These are phyloP conservation scores for Mionectes olivaceus DNA, from an alignment of 2,797 vertebrate species.

Conservation along the genomic window DNA sequence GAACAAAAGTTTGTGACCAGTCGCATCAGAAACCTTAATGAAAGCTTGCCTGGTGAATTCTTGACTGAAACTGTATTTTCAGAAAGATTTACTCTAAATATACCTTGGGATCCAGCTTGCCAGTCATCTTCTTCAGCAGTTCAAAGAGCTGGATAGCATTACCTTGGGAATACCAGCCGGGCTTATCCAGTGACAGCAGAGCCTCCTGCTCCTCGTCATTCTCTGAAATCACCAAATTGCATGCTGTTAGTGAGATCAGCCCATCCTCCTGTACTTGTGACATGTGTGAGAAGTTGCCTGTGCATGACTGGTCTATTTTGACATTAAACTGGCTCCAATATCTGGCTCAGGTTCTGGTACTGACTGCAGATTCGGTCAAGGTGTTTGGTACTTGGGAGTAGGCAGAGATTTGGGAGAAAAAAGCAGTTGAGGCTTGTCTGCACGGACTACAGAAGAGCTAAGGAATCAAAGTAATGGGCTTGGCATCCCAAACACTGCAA, in stretches of 20 bases:
- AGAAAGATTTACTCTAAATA: background rate
- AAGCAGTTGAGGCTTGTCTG: background rate
- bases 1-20: background rate
- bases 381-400: background rate
- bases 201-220: slow-evolving; percentile 89
- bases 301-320: background rate
- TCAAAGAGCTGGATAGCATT: slow-evolving; percentile 91
- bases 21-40: background rate
- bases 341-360: background rate
- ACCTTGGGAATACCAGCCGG: slow-evolving; percentile 97
- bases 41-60: background rate
- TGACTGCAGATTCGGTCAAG: background rate
- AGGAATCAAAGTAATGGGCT: background rate
- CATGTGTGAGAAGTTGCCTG: background rate
- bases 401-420: background rate
- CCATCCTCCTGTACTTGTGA: background rate
- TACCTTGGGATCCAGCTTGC: slow-evolving; percentile 93
- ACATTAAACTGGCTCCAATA: background rate
- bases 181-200: slow-evolving; percentile 87
- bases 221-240: slow-evolving; percentile 78
- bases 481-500: background rate
- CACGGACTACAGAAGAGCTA: background rate
- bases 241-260: background rate
- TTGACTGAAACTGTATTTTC: background rate
- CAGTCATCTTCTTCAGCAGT: slow-evolving; percentile 90